Evolutionary conservation across 2,113 vertebrate genomes (phyloP), one percentile per base, ranked within the genome.

Genomic region (Alexandromys fortis): DNA sequence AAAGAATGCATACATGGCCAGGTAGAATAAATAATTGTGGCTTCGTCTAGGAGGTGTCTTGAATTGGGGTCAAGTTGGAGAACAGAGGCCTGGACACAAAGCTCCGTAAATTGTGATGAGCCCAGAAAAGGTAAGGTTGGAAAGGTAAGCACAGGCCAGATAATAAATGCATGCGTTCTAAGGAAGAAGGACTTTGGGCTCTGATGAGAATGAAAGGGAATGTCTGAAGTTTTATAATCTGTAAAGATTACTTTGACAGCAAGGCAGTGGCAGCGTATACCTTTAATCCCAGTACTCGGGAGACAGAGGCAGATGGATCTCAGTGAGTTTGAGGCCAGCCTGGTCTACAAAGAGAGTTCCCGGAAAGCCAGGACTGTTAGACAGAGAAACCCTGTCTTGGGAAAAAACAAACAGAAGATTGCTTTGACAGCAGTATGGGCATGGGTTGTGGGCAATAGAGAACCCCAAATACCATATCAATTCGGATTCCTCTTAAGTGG

Each of bases 121-220:
- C 33, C 24, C 17, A n/a, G 58, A 38, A 55, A 90, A 79, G 85
- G 38, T 87, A 92, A 96, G 58, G 79, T 79, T 92, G 58, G 79
- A 95, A 95, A 96, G 68, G 30, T 90, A 93, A 94, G 67, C 61
- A 26, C 17, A 42, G 55, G 28, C 81, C 76, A 94, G 35, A 89
- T 83, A 38, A 52, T 79, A 49, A 95, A 92, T 70, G 63, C n/a
- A 28, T 78, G 68, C n/a, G 72, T 96, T 91, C 17, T 85, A 58
- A 96, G 87, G 58, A 58, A 58, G 55, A 58, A 58, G 58, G 87
- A 70, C 94, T 96, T 96, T 90, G 79, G 19, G 33, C 47, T 97
- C 81, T 92, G 63, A n/a, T 78, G 47, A 92, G 38, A 92, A 87
- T 95, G 83, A 87, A 81, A 92, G 38, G 14, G 88, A 78, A 52